These are phyloP conservation scores for Morone chrysops DNA, from an alignment of 2,113 vertebrate species.

Conservation along the genomic window DNA sequence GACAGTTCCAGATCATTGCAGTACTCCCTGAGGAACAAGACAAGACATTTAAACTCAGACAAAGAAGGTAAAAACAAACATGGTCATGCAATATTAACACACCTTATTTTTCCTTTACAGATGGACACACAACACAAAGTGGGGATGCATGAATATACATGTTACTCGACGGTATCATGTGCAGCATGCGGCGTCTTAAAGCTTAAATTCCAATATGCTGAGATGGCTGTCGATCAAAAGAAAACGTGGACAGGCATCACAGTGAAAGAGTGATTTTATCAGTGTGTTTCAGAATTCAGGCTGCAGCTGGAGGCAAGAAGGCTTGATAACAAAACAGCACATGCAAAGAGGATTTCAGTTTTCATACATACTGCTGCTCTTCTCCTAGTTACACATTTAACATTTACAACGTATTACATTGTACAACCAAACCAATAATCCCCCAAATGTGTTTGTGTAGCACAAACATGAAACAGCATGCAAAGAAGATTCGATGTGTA, in stretches of 20 bases:
- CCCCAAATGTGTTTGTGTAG: conserved; percentile 5
- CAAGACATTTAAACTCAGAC: conserved; percentile 29
- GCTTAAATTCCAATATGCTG: conserved; percentile 14
- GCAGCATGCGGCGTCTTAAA: conserved; percentile 44
- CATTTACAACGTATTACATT: neutral
- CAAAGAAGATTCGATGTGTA: conserved; percentile 33
- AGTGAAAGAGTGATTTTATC: conserved; percentile 32
- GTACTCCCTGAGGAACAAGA: conserved; percentile 92
- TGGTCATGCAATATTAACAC: conserved; percentile 12
- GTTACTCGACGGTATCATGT: conserved; percentile 21
- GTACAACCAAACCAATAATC: conserved; percentile 8
- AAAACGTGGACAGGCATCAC: conserved; percentile 44
- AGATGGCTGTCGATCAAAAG: conserved; percentile 27
- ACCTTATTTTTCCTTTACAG: conserved; percentile 9
- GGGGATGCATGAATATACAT: conserved; percentile 2
- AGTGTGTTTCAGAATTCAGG: conserved; percentile 26
- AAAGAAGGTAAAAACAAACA: conserved; percentile 22
- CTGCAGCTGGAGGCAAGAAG: conserved; percentile 10
- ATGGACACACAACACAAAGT: conserved; percentile 22
- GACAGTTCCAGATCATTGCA: conserved; percentile 98
- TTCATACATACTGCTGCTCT: neutral
- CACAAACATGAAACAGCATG: conserved; percentile 60
- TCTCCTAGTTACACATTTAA: neutral
- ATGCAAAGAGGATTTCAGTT: conserved; percentile 54
- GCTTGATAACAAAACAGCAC: conserved; percentile 25